These are phyloP conservation scores for Motacilla tschutschensis DNA, from an alignment of 2,113 vertebrate genomes.

Conservation along the genomic window DNA sequence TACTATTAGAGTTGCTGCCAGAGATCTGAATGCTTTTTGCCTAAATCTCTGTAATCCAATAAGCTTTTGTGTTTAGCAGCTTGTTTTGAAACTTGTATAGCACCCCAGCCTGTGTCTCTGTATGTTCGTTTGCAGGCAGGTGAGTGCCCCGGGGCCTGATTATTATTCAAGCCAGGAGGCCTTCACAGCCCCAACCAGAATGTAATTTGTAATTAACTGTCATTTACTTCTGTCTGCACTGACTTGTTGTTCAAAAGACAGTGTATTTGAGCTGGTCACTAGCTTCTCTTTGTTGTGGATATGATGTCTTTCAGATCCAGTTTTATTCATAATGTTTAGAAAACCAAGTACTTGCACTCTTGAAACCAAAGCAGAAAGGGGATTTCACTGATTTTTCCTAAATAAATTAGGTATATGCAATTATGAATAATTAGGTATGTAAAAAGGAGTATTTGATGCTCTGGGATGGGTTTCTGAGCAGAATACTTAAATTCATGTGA, in stretches of 20 bases:
- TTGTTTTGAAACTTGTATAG: slow-evolving; percentile 82
- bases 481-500: not conserved
- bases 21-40: slow-evolving; percentile 74
- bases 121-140: slow-evolving; percentile 78
- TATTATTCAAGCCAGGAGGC: slow-evolving; percentile 79
- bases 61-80: slow-evolving; percentile 84
- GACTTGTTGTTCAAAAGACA: slow-evolving; percentile 80
- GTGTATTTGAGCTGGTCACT: slow-evolving; percentile 73
- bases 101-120: slow-evolving; percentile 74
- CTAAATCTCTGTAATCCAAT: slow-evolving; percentile 88
- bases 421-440: slow-evolving; percentile 30
- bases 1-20: slow-evolving; percentile 55
- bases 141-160: slow-evolving; percentile 82
- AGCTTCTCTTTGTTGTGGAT: slow-evolving; percentile 73
- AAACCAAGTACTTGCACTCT: slow-evolving; percentile 47
- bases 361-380: slow-evolving; percentile 34
- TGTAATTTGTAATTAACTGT: slow-evolving; percentile 89
- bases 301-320: slow-evolving; percentile 68
- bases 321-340: slow-evolving; percentile 52
- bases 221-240: slow-evolving; percentile 81
- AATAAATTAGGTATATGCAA: slow-evolving; percentile 45
- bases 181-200: slow-evolving; percentile 73
- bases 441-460: slow-evolving; percentile 23
- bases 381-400: slow-evolving; percentile 39
- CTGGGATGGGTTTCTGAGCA: not conserved